Conservation (phyloP, 2,888 invertebrate genomes). For the Germaria angustata region DNA sequence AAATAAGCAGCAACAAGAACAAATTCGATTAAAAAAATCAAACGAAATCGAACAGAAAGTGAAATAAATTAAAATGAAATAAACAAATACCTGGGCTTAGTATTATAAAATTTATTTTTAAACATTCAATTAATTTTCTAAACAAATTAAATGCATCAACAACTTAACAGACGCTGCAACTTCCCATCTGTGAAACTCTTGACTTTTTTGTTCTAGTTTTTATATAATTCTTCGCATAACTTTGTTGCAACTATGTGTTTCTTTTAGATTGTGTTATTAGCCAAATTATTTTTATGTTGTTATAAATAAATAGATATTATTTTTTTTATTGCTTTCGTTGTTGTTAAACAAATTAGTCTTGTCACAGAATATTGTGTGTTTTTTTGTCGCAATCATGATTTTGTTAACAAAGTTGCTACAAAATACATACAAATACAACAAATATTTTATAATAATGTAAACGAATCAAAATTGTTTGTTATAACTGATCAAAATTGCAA, state of each 20-base stretch:
- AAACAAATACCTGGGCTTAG: slow-evolving; percentile 2
- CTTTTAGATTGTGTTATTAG: neutral
- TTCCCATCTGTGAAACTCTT: neutral
- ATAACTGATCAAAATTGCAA: neutral
- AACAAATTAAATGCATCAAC: neutral
- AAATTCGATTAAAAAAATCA: slow-evolving; percentile 27
- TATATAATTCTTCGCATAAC: too few relatives aligned
- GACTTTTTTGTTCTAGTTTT: too few relatives aligned
- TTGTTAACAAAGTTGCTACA: slow-evolving; percentile 19
- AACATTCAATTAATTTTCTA: slow-evolving; percentile 25
- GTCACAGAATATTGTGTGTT: slow-evolving; percentile 21
- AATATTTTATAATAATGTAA: too few relatives aligned
- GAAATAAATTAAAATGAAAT: slow-evolving; percentile 8
- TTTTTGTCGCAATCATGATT: slow-evolving; percentile 29
- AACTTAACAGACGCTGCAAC: neutral
- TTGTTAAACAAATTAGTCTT: slow-evolving; percentile 62
- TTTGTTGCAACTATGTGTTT: neutral
- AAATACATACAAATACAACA: neutral
- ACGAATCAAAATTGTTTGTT: neutral
- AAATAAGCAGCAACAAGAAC: slow-evolving; percentile 9
- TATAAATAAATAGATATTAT: neutral
- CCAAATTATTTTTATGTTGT: neutral
- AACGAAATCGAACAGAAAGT: slow-evolving; percentile 4
- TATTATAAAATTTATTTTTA: slow-evolving; percentile 31
- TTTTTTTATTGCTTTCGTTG: neutral